These are phyloP conservation scores for Thunnus albacares DNA, from an alignment of 2,797 vertebrate genomes.

Conservation along the genomic window DNA sequence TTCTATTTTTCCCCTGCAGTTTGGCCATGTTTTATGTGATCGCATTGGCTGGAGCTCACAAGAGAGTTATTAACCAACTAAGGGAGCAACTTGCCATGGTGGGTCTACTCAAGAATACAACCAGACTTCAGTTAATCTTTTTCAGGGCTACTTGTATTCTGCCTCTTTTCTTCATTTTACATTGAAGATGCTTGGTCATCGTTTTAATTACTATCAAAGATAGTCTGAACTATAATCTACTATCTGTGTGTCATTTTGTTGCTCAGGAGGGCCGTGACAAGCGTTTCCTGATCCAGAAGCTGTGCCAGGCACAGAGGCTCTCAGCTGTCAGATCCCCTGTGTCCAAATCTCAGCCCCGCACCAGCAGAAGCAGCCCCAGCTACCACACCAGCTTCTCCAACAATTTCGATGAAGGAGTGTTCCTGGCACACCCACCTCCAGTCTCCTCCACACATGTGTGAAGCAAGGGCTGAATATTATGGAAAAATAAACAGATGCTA, in stretches of 20 bases:
- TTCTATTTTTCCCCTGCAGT: slow-evolving; percentile 78
- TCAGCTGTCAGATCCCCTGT: slow-evolving; percentile 7
- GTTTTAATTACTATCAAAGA: neutral
- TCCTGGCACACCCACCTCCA: slow-evolving; percentile 72
- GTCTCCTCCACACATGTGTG: slow-evolving; percentile 81
- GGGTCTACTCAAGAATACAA: slow-evolving; percentile 59
- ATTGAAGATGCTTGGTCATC: neutral
- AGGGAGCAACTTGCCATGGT: slow-evolving; percentile 94
- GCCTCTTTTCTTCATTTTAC: neutral
- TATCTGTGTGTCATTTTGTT: slow-evolving; percentile 15
- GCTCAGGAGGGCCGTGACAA: slow-evolving; percentile 91
- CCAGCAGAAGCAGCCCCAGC: slow-evolving; percentile 65
- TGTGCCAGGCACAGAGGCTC: slow-evolving; percentile 87
- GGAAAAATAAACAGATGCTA: neutral
- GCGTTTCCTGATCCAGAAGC: slow-evolving; percentile 91
- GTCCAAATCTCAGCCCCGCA: slow-evolving; percentile 26
- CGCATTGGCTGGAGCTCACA: slow-evolving; percentile 94
- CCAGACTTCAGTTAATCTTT: neutral
- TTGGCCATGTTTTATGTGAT: slow-evolving; percentile 95
- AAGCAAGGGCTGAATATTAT: neutral
- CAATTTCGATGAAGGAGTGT: slow-evolving; percentile 69
- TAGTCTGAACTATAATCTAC: neutral
- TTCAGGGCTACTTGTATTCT: neutral
- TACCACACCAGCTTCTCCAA: slow-evolving; percentile 79
- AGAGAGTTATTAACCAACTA: slow-evolving; percentile 90